phyloP scores from a whole-genome alignment of 23 tunicate genomes.

The Ascidia mentula region DNA sequence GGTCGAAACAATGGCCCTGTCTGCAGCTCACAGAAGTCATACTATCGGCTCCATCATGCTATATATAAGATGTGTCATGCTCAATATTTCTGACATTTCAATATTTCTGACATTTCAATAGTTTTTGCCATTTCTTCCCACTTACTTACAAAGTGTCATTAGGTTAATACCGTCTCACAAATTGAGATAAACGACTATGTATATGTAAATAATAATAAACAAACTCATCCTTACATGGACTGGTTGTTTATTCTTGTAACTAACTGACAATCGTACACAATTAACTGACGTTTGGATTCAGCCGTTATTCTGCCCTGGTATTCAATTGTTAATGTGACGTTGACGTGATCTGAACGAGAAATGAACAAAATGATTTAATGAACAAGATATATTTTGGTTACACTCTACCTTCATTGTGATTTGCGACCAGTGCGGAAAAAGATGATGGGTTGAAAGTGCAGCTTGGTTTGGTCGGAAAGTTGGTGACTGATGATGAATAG shows the following conservation, averaged over 20 bases:
- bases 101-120: no score
- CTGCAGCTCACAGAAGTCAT: no score
- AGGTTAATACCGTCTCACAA: no score
- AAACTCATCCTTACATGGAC: constrained; percentile 39
- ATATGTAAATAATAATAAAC: no score
- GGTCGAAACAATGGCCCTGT: no score
- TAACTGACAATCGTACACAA: constrained; percentile 17
- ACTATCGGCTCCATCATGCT: no score
- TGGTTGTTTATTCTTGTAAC: not conserved
- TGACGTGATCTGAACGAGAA: constrained; percentile 31
- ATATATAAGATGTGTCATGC: no score
- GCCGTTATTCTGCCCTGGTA: constrained; percentile 17
- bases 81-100: no score
- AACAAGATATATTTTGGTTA: no score
- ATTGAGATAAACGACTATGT: no score
- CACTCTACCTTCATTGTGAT: not conserved
- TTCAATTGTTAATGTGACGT: constrained; percentile 21
- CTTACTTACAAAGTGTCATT: no score
- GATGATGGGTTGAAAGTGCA: not conserved
- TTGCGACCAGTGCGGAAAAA: not conserved
- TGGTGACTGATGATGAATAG: not conserved
- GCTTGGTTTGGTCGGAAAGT: not conserved
- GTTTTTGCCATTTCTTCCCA: no score
- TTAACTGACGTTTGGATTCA: not conserved
- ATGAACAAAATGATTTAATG: not conserved